Conservation (phyloP, 1,140 invertebrate species). For the Campoletis sonorensis region DNA sequence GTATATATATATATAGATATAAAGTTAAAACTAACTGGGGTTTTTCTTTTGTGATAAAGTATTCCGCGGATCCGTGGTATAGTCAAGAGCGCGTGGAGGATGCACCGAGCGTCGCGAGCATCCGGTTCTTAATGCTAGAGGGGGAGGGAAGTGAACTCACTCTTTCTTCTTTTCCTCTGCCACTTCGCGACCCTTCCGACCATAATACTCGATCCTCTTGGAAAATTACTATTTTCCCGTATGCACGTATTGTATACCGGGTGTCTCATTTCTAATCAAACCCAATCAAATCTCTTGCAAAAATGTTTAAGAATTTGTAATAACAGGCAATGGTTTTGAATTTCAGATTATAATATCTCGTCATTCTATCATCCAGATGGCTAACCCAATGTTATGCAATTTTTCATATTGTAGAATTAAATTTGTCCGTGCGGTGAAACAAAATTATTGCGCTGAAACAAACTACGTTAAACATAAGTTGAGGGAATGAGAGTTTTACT, state of each 20-base stretch:
- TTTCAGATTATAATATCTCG: too few species aligned
- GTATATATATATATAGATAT: not conserved
- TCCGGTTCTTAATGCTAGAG: slow-evolving; percentile 32
- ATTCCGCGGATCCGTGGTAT: slow-evolving; percentile 41
- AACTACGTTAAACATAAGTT: not conserved
- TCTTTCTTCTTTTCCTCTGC: not conserved
- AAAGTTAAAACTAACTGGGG: not conserved
- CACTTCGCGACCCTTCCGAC: slow-evolving; percentile 34
- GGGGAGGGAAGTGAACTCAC: not conserved
- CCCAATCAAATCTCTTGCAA: not conserved
- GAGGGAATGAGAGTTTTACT: not conserved
- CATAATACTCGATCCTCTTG: slow-evolving; percentile 30
- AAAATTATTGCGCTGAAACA: slow-evolving; percentile 13
- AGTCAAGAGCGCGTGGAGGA: slow-evolving; percentile 26
- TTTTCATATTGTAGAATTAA: not conserved
- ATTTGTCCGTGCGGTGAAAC: not conserved
- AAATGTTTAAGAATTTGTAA: not conserved
- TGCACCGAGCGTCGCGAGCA: slow-evolving; percentile 33
- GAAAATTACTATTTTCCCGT: slow-evolving; percentile 22
- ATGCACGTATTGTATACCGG: not conserved
- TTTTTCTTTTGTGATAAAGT: slow-evolving; percentile 34
- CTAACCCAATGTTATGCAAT: not conserved
- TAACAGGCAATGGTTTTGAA: not conserved
- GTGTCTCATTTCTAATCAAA: too few species aligned
- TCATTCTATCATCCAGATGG: not conserved